These are phyloP conservation scores for Mamestra brassicae DNA, from an alignment of 2,888 invertebrate species.

Conservation along the genomic window DNA sequence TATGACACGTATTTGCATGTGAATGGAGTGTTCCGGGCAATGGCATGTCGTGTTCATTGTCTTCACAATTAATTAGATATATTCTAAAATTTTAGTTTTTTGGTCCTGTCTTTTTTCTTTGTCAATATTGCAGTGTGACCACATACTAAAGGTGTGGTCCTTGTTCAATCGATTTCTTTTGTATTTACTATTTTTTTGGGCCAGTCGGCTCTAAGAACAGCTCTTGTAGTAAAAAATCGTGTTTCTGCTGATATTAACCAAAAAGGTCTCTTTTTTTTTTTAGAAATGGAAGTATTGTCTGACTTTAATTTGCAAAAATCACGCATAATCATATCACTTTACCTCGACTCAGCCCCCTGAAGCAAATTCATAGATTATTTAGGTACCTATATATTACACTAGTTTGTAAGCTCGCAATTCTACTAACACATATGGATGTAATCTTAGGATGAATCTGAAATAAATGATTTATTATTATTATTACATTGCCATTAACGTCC, in stretches of 20 bases:
- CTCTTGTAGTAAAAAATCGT: not conserved
- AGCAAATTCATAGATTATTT: too few species aligned
- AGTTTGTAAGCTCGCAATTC: too few species aligned
- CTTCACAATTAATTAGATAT: conserved; percentile 3
- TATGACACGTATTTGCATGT: conserved; percentile 31
- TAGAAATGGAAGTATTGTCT: not conserved
- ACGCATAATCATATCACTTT: too few species aligned
- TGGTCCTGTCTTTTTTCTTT: not conserved
- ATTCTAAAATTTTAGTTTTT: too few species aligned
- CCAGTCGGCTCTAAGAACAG: not conserved
- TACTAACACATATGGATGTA: too few species aligned
- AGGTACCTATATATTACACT: too few species aligned
- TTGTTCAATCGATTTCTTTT: not conserved
- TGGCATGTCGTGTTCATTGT: conserved; percentile 25
- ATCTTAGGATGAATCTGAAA: too few species aligned
- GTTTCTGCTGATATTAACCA: conserved; percentile 19
- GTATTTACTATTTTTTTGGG: conserved; percentile 8
- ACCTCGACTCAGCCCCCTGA: too few species aligned
- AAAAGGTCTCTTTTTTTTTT: not conserved
- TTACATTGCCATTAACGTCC: too few species aligned
- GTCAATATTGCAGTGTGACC: not conserved
- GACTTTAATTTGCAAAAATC: not conserved
- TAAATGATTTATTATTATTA: too few species aligned
- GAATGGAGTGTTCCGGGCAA: conserved; percentile 1
- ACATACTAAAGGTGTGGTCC: not conserved